phyloP scores from a whole-genome alignment of 2,113 vertebrate genomes.

The Lamprotornis superbus region DNA sequence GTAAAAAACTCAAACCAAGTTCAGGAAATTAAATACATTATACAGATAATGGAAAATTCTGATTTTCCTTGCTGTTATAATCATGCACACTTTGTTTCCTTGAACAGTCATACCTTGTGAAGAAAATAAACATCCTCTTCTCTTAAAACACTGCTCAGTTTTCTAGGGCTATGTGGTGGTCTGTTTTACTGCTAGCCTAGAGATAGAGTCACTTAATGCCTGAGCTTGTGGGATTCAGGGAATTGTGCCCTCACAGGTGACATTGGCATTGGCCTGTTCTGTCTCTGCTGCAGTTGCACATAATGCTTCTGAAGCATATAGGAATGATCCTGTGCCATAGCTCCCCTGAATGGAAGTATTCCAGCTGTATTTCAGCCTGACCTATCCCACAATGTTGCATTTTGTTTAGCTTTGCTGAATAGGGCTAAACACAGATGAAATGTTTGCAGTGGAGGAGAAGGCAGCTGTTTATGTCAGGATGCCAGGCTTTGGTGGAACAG shows the following conservation, averaged over 20 bases:
- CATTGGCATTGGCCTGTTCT: neutral
- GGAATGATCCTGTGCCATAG: too few species aligned
- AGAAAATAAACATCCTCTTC: neutral
- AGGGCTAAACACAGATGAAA: neutral
- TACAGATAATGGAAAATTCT: neutral
- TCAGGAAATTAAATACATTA: slow-evolving; percentile 28
- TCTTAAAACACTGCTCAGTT: neutral
- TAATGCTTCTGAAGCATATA: neutral
- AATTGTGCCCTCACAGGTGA: neutral
- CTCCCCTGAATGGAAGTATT: fast-evolving
- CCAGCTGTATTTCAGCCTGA: neutral
- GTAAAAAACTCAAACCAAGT: neutral
- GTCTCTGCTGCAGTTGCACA: neutral
- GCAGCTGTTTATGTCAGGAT: neutral
- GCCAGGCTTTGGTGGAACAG: neutral
- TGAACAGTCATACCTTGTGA: neutral
- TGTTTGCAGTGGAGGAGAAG: neutral
- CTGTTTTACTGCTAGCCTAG: neutral
- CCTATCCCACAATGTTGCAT: neutral
- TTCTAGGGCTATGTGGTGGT: fast-evolving
- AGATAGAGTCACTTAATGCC: neutral
- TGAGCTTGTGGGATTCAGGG: neutral
- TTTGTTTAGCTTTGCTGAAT: neutral
- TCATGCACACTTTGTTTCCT: neutral
- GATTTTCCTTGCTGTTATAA: neutral